Evolutionary conservation across 2,113 vertebrate species (phyloP).

Genomic region (Rhineura floridana): DNA sequence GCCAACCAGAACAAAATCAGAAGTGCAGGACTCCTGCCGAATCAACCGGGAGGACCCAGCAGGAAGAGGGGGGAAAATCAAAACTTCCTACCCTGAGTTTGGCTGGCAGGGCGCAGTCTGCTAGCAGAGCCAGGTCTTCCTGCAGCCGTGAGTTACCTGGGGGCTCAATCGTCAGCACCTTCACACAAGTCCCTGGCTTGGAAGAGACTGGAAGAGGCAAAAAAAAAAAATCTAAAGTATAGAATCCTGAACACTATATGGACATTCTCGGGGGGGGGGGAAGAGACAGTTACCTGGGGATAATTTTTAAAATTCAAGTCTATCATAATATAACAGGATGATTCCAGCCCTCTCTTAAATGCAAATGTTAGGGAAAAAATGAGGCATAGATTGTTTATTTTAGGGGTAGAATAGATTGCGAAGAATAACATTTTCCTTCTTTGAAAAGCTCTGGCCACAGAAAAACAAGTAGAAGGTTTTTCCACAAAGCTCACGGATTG

Average conservation of each 20-base stretch:
- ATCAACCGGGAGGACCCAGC: neutral
- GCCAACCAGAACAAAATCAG: neutral
- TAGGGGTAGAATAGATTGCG: neutral
- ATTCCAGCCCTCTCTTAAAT: neutral
- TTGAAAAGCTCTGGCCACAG: neutral
- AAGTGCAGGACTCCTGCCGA: neutral
- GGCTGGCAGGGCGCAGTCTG: slow-evolving; percentile 88
- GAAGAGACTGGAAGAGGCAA: slow-evolving; percentile 84
- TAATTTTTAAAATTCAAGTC: neutral
- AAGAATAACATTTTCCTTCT: neutral
- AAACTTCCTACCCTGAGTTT: slow-evolving; percentile 84
- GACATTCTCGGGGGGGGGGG: neutral
- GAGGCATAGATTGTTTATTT: neutral
- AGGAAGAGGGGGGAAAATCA: slow-evolving; percentile 10
- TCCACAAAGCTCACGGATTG: neutral
- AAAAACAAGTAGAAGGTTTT: neutral
- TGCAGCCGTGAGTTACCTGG: slow-evolving; percentile 84
- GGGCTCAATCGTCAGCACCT: slow-evolving; percentile 91
- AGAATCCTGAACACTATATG: slow-evolving; percentile 49
- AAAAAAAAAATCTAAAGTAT: slow-evolving; percentile 14
- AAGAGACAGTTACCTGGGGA: neutral
- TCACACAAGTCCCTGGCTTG: slow-evolving; percentile 94
- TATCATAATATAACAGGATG: neutral
- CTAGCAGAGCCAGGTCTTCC: slow-evolving; percentile 90
- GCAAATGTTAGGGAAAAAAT: neutral